phyloP scores from a whole-genome alignment of 2,797 vertebrate species.

The Sebastes minor region DNA sequence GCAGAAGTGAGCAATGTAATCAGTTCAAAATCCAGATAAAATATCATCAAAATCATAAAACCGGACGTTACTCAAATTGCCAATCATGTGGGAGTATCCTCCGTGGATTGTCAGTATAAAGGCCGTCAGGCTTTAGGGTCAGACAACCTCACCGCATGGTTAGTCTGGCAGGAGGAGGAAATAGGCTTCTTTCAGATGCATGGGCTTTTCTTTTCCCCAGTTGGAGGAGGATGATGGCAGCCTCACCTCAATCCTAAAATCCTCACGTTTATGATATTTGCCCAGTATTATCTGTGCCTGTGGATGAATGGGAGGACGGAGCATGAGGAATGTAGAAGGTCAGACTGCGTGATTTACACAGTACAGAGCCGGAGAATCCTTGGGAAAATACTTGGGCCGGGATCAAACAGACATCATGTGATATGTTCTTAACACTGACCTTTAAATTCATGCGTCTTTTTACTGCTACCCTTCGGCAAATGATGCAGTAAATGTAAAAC shows the following conservation, averaged over 20 bases:
- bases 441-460: constrained; percentile 64
- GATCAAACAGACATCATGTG: constrained; percentile 72
- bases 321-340: constrained; percentile 85
- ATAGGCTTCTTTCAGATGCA: constrained; percentile 55
- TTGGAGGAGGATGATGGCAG: constrained; percentile 71
- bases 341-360: constrained; percentile 79
- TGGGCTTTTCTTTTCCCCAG: constrained; percentile 77
- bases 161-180: constrained; percentile 42
- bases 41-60: background rate
- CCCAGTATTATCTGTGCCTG: constrained; percentile 87
- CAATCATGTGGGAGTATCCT: constrained; percentile 15
- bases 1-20: background rate
- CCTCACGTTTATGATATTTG: constrained; percentile 91
- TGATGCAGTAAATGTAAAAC: constrained; percentile 28
- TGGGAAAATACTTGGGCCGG: constrained; percentile 79
- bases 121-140: constrained; percentile 39
- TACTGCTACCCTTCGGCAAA: constrained; percentile 16
- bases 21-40: background rate
- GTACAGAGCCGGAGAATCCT: constrained; percentile 72
- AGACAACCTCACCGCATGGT: constrained; percentile 28
- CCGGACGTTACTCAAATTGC: background rate
- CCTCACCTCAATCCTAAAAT: constrained; percentile 88
- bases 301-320: constrained; percentile 91
- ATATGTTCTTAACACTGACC: constrained; percentile 77
- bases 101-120: constrained; percentile 12